These are phyloP conservation scores for Parazoanthus swiftii DNA, from an alignment of 92 coral and sea anemone species.

Conservation along the genomic window DNA sequence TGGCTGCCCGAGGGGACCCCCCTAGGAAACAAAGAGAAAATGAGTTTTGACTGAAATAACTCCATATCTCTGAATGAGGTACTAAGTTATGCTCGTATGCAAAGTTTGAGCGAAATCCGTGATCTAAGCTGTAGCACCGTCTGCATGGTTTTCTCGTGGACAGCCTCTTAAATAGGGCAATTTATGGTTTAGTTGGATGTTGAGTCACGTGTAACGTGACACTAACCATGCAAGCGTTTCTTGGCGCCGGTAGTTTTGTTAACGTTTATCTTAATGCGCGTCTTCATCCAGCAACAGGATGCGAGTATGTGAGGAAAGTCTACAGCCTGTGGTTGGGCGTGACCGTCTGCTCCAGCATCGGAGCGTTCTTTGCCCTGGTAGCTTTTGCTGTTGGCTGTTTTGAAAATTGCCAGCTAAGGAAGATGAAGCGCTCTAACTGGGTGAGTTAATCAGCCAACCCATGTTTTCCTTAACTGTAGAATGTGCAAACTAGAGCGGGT, in stretches of 20 bases:
- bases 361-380: conserved; percentile 7
- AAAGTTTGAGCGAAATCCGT: too few relatives aligned
- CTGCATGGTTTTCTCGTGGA: too few relatives aligned
- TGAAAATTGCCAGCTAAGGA: background rate
- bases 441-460: background rate
- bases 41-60: too few relatives aligned
- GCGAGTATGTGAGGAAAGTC: conserved; percentile 12
- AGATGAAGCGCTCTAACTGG: background rate
- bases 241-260: background rate
- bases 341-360: conserved; percentile 14
- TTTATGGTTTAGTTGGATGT: background rate
- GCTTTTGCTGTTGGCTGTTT: background rate
- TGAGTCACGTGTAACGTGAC: background rate
- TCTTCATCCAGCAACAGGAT: conserved; percentile 4
- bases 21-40: too few relatives aligned
- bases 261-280: background rate
- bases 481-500: background rate
- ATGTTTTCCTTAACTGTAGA: background rate
- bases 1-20: too few relatives aligned
- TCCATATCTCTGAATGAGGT: too few relatives aligned
- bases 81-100: too few relatives aligned
- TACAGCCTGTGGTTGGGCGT: conserved; percentile 28
- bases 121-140: too few relatives aligned
- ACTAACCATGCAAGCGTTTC: background rate
- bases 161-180: too few relatives aligned